phyloP scores from a whole-genome alignment of 2,888 invertebrate species.

The Carterocephalus palaemon region DNA sequence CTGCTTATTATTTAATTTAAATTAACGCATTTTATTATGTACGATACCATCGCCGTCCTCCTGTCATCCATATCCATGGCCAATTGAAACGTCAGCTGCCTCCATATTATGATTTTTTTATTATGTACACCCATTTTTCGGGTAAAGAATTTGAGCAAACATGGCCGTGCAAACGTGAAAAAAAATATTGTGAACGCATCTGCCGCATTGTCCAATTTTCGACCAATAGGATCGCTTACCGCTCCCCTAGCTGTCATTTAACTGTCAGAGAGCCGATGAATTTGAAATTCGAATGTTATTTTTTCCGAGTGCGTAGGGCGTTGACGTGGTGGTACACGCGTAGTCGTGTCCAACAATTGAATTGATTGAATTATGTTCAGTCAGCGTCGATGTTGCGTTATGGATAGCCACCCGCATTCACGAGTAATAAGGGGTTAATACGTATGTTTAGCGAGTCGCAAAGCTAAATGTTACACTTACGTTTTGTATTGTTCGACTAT shows the following conservation, averaged over 20 bases:
- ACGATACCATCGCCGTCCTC: slow-evolving; percentile 33
- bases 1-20: slow-evolving; percentile 27
- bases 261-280: slow-evolving; percentile 46
- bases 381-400: slow-evolving; percentile 58
- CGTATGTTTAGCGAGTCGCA: slow-evolving; percentile 16
- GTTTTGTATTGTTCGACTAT: neutral
- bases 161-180: slow-evolving; percentile 58
- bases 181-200: slow-evolving; percentile 66
- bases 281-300: slow-evolving; percentile 61
- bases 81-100: slow-evolving; percentile 68
- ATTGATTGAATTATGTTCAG: slow-evolving; percentile 75
- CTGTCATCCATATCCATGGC: slow-evolving; percentile 55
- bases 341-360: slow-evolving; percentile 71
- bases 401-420: slow-evolving; percentile 72
- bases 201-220: slow-evolving; percentile 73
- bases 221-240: slow-evolving; percentile 64
- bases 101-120: slow-evolving; percentile 34
- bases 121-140: slow-evolving; percentile 38
- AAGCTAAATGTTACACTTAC: slow-evolving; percentile 23
- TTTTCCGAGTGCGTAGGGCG: slow-evolving; percentile 59
- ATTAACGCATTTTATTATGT: slow-evolving; percentile 25
- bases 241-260: slow-evolving; percentile 76
- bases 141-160: slow-evolving; percentile 60
- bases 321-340: slow-evolving; percentile 67
- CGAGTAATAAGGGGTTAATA: slow-evolving; percentile 51